Percentiles rank a stretch among this genome's conserved stretches.
Evolutionary conservation across 1,140 invertebrate genomes (phyloP).

Genomic region (Solen grandis): DNA sequence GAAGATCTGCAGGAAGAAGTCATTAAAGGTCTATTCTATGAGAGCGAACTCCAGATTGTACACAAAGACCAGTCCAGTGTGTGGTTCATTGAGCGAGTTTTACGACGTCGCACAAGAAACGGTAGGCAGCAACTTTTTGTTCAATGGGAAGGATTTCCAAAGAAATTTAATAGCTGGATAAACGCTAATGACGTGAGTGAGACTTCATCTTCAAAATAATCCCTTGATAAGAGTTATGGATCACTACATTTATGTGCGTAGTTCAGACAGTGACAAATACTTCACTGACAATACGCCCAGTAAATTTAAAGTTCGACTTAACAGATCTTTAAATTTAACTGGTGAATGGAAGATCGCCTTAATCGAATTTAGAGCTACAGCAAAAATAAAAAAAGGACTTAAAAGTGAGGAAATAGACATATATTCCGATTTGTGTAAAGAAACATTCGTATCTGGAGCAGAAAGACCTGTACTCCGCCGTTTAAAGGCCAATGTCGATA

Average conservation of each 20-base stretch:
- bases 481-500: not conserved
- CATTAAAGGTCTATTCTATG: constrained; percentile 26
- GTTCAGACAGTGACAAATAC: not conserved
- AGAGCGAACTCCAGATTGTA: constrained; percentile 16
- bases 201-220: not conserved
- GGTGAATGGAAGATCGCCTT: too few species aligned
- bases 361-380: not conserved
- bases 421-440: constrained; percentile 22
- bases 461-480: constrained; percentile 13
- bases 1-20: constrained; percentile 1
- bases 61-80: constrained; percentile 35
- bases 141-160: constrained; percentile 28
- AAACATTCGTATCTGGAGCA: constrained; percentile 4
- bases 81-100: constrained; percentile 29
- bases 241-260: not conserved
- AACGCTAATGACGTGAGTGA: not conserved
- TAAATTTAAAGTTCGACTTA: constrained; percentile 23
- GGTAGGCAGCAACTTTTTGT: constrained; percentile 10
- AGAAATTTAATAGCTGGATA: constrained; percentile 27
- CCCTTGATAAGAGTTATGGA: not conserved
- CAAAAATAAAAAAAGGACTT: not conserved
- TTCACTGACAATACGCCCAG: constrained; percentile 20
- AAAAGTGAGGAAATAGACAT: not conserved
- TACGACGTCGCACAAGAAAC: constrained; percentile 17
- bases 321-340: too few species aligned